These are phyloP conservation scores for Hololepta plana DNA, from an alignment of 2,888 invertebrate genomes.

Conservation along the genomic window DNA sequence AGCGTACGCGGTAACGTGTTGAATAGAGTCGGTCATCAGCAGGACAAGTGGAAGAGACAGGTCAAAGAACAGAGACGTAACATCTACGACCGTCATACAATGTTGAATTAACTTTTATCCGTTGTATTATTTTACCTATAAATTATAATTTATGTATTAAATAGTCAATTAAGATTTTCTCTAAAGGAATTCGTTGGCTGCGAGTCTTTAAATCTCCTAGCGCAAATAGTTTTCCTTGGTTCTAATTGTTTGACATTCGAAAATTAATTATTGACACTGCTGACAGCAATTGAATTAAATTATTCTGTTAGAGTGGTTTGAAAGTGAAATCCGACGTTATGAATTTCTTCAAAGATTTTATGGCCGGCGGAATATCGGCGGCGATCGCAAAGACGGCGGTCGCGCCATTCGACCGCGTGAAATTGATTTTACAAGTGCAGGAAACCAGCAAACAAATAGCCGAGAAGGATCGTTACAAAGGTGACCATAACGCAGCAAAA, in stretches of 20 bases:
- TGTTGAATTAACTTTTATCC: slow-evolving; percentile 95
- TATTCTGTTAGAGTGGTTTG: background rate
- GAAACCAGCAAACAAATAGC: slow-evolving; percentile 81
- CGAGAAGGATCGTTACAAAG: slow-evolving; percentile 78
- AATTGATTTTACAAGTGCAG: slow-evolving; percentile 85
- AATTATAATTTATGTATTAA: no score
- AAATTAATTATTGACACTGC: no score
- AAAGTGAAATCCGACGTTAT: slow-evolving; percentile 56
- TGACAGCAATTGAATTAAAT: no score
- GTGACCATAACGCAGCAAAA: no score
- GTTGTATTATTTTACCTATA: no score
- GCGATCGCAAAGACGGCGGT: slow-evolving; percentile 88
- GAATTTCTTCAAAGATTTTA: slow-evolving; percentile 75
- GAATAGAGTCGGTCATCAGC: slow-evolving; percentile 89
- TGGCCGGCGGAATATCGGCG: slow-evolving; percentile 83
- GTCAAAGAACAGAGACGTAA: slow-evolving; percentile 90
- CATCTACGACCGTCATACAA: slow-evolving; percentile 93
- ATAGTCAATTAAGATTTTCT: no score
- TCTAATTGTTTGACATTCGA: no score
- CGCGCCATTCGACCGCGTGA: slow-evolving; percentile 91
- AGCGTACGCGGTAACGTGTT: slow-evolving; percentile 67
- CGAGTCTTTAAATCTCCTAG: no score
- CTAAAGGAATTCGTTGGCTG: no score
- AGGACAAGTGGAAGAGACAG: slow-evolving; percentile 94
- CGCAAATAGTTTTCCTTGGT: no score